A percentile compares a stretch with the other conserved stretches of the same genome.
Evolutionary conservation across 2,888 invertebrate genomes (phyloP).

Genomic region (Teinopalpus imperialis): DNA sequence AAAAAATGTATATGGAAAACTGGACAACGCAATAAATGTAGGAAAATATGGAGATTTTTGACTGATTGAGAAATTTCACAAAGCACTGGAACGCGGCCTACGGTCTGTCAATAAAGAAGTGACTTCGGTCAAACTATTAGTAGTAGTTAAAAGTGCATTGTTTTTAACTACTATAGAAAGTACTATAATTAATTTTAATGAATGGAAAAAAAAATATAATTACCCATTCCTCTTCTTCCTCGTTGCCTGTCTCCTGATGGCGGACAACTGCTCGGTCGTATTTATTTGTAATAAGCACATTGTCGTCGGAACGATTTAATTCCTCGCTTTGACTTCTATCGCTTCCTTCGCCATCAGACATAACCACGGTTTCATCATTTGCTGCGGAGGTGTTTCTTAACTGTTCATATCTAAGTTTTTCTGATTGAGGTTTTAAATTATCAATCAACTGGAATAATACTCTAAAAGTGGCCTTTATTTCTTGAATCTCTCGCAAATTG

Average conservation of each 20-base stretch:
- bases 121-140: too few relatives aligned
- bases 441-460: constrained; percentile 46
- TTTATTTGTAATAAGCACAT: constrained; percentile 41
- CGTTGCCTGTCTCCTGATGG: background rate
- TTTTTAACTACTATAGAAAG: too few relatives aligned
- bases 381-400: constrained; percentile 42
- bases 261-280: constrained; percentile 31
- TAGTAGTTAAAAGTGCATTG: too few relatives aligned
- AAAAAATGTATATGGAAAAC: too few relatives aligned
- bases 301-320: constrained; percentile 40
- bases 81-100: too few relatives aligned
- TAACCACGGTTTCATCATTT: constrained; percentile 28
- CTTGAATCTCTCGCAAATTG: constrained; percentile 40
- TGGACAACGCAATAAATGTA: too few relatives aligned
- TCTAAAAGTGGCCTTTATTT: constrained; percentile 47
- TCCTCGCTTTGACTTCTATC: constrained; percentile 35
- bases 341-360: constrained; percentile 27
- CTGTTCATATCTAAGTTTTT: constrained; percentile 26
- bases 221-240: constrained; percentile 37
- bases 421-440: constrained; percentile 39
- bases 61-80: too few relatives aligned
- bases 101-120: too few relatives aligned
- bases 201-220: constrained; percentile 1
- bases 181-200: too few relatives aligned
- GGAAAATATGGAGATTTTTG: too few relatives aligned